These are phyloP conservation scores for Platyrinchus mystaceus DNA, from an alignment of 2,797 vertebrate genomes.

Conservation along the genomic window DNA sequence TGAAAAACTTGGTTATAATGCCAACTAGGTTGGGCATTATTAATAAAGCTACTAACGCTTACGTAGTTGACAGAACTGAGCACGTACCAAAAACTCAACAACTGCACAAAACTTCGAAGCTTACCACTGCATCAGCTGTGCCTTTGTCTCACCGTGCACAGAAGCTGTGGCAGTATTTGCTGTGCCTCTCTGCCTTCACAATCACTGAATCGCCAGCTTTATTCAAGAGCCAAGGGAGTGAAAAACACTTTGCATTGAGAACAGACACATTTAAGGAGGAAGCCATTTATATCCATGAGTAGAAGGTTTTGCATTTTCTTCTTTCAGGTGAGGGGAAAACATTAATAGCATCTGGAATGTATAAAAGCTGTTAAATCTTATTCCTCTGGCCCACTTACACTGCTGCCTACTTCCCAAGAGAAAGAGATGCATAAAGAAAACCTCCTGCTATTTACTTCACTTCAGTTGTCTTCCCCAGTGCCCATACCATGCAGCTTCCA, in stretches of 20 bases:
- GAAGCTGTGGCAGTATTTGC: not conserved
- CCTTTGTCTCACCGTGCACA: not conserved
- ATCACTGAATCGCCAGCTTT: not conserved
- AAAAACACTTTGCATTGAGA: not conserved
- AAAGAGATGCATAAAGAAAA: not conserved
- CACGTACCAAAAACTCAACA: not conserved
- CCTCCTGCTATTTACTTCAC: not conserved
- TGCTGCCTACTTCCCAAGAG: not conserved
- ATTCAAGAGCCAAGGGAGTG: not conserved
- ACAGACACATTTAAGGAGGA: not conserved
- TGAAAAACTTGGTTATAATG: too few relatives aligned
- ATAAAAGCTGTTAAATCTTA: not conserved
- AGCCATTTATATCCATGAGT: not conserved
- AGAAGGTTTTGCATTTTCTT: not conserved
- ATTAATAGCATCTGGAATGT: not conserved
- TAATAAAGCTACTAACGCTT: not conserved
- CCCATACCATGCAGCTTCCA: rapidly evolving
- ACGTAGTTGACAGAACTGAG: not conserved
- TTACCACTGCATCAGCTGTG: constrained; percentile 25
- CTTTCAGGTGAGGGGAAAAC: not conserved
- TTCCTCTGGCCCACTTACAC: not conserved
- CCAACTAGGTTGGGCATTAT: not conserved
- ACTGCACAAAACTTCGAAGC: not conserved
- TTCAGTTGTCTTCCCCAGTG: not conserved
- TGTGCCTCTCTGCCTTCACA: not conserved